phyloP scores from a whole-genome alignment of 1,140 invertebrate genomes.

The Drosophila athabasca region DNA sequence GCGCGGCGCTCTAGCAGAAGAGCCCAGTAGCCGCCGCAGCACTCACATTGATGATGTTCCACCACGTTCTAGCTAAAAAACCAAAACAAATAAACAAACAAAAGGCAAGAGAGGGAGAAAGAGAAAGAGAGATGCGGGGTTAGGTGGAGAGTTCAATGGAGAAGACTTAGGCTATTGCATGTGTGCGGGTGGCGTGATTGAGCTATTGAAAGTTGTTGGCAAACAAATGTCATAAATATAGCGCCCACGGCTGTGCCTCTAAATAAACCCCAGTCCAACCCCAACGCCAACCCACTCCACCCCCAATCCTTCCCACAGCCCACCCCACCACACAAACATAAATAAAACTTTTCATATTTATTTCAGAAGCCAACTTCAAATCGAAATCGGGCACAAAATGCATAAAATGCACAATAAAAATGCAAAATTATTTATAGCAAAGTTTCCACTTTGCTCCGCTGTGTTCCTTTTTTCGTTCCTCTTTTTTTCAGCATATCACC shows the following conservation, averaged over 20 bases:
- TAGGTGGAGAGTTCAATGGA: constrained; percentile 1
- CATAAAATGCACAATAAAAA: constrained; percentile 81
- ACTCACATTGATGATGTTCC: constrained; percentile 77
- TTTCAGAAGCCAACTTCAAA: constrained; percentile 76
- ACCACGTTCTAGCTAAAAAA: constrained; percentile 40
- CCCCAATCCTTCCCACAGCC: not conserved
- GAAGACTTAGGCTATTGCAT: constrained; percentile 46
- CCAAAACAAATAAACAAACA: constrained; percentile 5
- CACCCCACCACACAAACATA: constrained; percentile 55
- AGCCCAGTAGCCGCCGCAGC: constrained; percentile 62
- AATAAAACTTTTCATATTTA: constrained; percentile 82
- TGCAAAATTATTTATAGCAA: constrained; percentile 81
- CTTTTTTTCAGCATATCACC: constrained; percentile 45
- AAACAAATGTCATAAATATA: constrained; percentile 81
- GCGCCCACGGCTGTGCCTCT: constrained; percentile 47
- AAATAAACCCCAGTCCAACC: not conserved
- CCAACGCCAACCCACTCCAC: not conserved
- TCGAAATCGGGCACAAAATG: constrained; percentile 68
- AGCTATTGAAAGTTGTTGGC: constrained; percentile 80
- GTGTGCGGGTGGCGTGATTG: constrained; percentile 68
- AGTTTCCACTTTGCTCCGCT: constrained; percentile 40
- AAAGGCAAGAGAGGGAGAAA: not conserved
- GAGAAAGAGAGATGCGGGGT: not conserved
- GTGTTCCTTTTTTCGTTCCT: constrained; percentile 7
- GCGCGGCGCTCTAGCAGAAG: constrained; percentile 60